Base-by-base conservation (phyloP, 2,888 invertebrate genomes). In the Leucophora obtusa region DNA sequence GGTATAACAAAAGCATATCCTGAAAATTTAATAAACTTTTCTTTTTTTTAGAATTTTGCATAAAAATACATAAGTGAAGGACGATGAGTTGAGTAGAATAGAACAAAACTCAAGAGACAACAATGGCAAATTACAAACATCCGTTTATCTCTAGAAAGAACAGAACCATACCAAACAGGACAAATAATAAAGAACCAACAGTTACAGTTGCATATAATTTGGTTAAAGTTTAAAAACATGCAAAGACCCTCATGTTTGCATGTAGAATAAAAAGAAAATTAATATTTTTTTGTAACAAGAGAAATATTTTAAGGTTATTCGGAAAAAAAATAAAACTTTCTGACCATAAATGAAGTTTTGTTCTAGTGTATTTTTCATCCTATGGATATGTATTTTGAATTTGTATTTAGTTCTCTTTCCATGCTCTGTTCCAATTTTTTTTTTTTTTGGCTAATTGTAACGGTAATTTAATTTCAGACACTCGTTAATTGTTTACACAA, bases 51-150 rank as follows among this genome's bases (percentile, higher is more conserved):
- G 28, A 1, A 35, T 54, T 74, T 62, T 69, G 68, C 75, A 82
- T 68, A 38, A 38, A 38, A 47, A 14, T n/a, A 47, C 63, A 54
- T n/a, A 47, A 71, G 60, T 66, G 79, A 75, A 82, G 75, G 79
- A 79, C 75, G 50, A 72, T 56, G 69, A 62, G 53, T 58, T 72
- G 81, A 73, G 69, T 47, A 14, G 43, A n/a, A 6, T 66, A 43
- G 65, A 73, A 77, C 43, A 70, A 72, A 77, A 74, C 82, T 73
- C 79, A 79, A 70, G 76, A 77, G 82, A 79, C 77, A 78, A 82
- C 74, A 80, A 82, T 78, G 68, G 80, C 69, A 79, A 76, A 83
- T 83, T 73, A 80, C 78, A 47, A 47, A 47, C 43, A 82, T 83
- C 83, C 82, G 77, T 82, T 75, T 68, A 50, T 68, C 56, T 79